Evolutionary conservation across 2,888 invertebrate species (phyloP).

Genomic region (Heliothis peltigera): DNA sequence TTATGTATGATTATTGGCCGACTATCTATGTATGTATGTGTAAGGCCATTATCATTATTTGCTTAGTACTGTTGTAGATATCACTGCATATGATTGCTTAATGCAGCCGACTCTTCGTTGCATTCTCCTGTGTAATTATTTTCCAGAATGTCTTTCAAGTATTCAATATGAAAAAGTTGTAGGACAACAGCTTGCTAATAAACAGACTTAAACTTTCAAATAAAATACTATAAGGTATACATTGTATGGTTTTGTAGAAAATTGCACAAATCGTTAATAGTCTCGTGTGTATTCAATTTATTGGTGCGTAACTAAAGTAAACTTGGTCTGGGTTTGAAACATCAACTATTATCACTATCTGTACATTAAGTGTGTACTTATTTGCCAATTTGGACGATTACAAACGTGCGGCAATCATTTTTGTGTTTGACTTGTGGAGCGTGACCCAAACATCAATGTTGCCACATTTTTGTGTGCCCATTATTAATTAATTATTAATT

Average conservation of each 20-base stretch:
- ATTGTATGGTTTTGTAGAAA: neutral
- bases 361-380: constrained; percentile 32
- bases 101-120: too few relatives aligned
- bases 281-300: constrained; percentile 24
- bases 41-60: too few relatives aligned
- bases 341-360: constrained; percentile 31
- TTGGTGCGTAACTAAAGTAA: constrained; percentile 41
- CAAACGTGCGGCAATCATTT: constrained; percentile 21
- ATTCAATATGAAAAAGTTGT: too few relatives aligned
- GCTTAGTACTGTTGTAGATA: too few relatives aligned
- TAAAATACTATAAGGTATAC: neutral
- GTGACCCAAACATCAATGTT: constrained; percentile 27
- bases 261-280: constrained; percentile 23
- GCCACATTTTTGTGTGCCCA: constrained; percentile 28
- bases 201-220: neutral
- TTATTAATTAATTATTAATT: constrained; percentile 21
- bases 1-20: too few relatives aligned
- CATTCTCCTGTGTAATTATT: too few relatives aligned
- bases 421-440: constrained; percentile 53
- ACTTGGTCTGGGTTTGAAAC: constrained; percentile 24
- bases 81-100: too few relatives aligned
- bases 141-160: too few relatives aligned
- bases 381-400: constrained; percentile 38
- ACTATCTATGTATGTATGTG: too few relatives aligned
- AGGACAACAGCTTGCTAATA: neutral